Evolutionary conservation across 2,113 vertebrate species (phyloP), one percentile per base, ranked within the genome.

Genomic region (Tenrec ecaudatus): DNA sequence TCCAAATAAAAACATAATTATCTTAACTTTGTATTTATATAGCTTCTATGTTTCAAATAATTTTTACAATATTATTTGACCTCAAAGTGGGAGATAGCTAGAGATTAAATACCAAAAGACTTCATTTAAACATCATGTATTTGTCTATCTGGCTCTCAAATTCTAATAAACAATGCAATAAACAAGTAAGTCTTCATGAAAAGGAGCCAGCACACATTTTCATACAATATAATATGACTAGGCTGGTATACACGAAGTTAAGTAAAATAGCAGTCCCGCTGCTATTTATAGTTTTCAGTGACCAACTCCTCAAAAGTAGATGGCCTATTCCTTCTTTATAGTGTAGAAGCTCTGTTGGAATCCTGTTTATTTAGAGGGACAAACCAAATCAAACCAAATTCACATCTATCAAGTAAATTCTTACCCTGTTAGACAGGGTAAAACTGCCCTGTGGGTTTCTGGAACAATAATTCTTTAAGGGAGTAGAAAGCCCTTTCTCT

Each of bases 21-120:
- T n/a, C 38, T 64, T 90, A 77, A 86, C 60, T 87, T 82, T 66
- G 81, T 19, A 66, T 85, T 80, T 38, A 79, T 71, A 75, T 0
- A 90, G 22, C 22, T 82, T 91, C 73, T 58, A 38, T 79, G 91
- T 94, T 88, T 16, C 83, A 86, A 84, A 95, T 78, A 14, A 88
- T 53, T 53, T 53, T 53, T 53, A 53, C 10, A 2, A 82, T 85
- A 25, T 89, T 12, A 82, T 25, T 62, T 77, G 77, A 40, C 82
- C 43, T 43, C 84, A 87, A 77, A 82, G 83, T 38, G 22, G 9
- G 27, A 82, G 16, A 89, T 53, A 79, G 17, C 9, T 29, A 87
- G 10, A 89, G 22, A 89, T 71, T 81, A 36, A 36, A 19, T 60
- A 57, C 78, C 22, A 62, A 91, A 38, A 33, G 3, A 36, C 6